phyloP scores from a whole-genome alignment of 1,140 invertebrate species.

The Dreissena polymorpha region DNA sequence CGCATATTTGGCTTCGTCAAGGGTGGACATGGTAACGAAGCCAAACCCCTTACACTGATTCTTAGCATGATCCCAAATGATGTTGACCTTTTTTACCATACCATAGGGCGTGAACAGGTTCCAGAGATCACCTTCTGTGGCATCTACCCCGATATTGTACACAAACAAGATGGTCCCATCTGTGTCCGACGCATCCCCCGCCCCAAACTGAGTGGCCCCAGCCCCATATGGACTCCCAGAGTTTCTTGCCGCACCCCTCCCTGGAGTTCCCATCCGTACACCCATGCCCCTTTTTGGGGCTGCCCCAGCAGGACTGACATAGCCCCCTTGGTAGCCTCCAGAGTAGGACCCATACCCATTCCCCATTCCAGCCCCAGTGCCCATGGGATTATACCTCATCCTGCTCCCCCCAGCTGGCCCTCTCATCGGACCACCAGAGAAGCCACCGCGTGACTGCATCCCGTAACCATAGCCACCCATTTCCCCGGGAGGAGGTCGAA shows the following conservation, averaged over 20 bases:
- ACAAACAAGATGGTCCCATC: constrained; percentile 77
- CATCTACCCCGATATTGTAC: constrained; percentile 80
- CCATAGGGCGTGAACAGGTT: constrained; percentile 79
- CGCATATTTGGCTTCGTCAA: constrained; percentile 78
- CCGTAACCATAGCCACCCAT: constrained; percentile 32
- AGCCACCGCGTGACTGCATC: constrained; percentile 30
- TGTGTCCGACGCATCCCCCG: constrained; percentile 16
- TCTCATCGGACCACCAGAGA: constrained; percentile 67
- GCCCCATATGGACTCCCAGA: background rate
- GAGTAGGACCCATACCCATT: constrained; percentile 42
- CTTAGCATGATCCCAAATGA: constrained; percentile 77
- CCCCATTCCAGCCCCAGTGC: constrained; percentile 19
- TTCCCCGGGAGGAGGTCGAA: constrained; percentile 65
- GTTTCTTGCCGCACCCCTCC: background rate
- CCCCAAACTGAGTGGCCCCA: constrained; percentile 1
- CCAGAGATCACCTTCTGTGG: constrained; percentile 78
- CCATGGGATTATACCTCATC: constrained; percentile 73
- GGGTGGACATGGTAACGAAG: constrained; percentile 81
- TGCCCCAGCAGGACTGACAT: constrained; percentile 19
- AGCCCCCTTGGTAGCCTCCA: constrained; percentile 45
- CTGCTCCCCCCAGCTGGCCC: constrained; percentile 61
- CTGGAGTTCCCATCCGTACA: constrained; percentile 17
- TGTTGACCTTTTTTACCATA: constrained; percentile 78
- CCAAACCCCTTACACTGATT: constrained; percentile 79
- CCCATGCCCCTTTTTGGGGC: constrained; percentile 14